These are phyloP conservation scores for Eidolon helvum DNA, from an alignment of 2,113 vertebrate genomes.

Conservation along the genomic window DNA sequence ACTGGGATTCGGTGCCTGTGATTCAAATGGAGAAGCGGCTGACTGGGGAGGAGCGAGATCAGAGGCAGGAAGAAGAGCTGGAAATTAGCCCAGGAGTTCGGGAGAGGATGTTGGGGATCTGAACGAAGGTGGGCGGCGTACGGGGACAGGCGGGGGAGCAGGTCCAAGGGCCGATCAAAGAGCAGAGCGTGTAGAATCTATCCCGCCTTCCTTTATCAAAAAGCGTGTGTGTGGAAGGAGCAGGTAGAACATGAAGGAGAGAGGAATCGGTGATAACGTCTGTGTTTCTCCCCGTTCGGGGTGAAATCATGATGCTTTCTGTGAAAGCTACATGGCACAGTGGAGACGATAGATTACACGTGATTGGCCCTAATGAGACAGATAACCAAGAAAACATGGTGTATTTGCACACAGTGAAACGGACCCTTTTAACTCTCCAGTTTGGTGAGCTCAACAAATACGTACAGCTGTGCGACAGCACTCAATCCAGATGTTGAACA, in stretches of 20 bases:
- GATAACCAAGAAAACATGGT: too few species aligned
- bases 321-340: accelerated
- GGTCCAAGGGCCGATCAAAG: too few species aligned
- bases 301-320: too few species aligned
- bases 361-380: too few species aligned
- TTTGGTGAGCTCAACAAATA: accelerated
- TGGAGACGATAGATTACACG: accelerated
- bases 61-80: neutral
- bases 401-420: neutral
- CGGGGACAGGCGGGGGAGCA: accelerated
- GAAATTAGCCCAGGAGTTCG: accelerated
- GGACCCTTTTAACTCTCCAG: neutral
- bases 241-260: accelerated
- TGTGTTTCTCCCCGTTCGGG: too few species aligned
- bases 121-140: accelerated
- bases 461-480: accelerated
- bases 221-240: neutral
- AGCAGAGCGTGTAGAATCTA: accelerated
- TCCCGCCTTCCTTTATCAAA: accelerated
- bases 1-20: neutral
- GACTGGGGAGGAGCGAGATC: accelerated
- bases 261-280: accelerated
- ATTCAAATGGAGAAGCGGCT: too few species aligned
- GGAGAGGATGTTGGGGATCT: too few species aligned
- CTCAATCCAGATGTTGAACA: accelerated